phyloP scores from a whole-genome alignment of 2,797 vertebrate genomes.

The Etheostoma nigrum region DNA sequence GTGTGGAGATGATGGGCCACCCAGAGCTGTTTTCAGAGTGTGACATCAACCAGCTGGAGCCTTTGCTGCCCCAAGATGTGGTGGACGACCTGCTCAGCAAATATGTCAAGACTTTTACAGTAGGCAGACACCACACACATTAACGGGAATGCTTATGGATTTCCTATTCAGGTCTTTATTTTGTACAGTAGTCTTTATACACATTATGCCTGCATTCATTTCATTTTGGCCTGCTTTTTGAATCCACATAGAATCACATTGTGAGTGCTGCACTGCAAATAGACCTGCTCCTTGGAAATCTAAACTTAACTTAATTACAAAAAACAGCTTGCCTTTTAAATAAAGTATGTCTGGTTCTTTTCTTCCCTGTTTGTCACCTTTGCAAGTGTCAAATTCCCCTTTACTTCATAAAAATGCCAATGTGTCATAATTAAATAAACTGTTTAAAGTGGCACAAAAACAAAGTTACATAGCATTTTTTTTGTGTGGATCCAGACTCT shows the following conservation, averaged over 20 bases:
- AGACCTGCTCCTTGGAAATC: background rate
- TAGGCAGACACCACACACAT: slow-evolving; percentile 82
- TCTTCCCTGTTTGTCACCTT: background rate
- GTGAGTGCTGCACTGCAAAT: background rate
- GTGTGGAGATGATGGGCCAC: slow-evolving; percentile 97
- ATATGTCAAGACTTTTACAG: slow-evolving; percentile 95
- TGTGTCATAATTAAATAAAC: background rate
- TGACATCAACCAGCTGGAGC: slow-evolving; percentile 87
- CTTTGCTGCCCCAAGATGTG: slow-evolving; percentile 89
- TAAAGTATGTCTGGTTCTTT: too few relatives aligned
- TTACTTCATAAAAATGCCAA: background rate
- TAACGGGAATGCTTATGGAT: background rate
- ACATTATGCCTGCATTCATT: background rate
- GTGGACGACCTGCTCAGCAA: slow-evolving; percentile 92
- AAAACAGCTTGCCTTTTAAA: background rate
- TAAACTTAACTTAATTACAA: background rate
- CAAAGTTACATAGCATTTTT: background rate
- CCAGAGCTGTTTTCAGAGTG: slow-evolving; percentile 91
- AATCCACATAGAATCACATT: background rate
- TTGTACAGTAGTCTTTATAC: background rate
- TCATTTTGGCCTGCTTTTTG: background rate
- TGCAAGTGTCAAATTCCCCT: background rate
- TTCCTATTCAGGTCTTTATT: background rate
- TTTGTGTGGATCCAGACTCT: background rate
- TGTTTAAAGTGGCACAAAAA: background rate